Evolutionary conservation across 2,797 vertebrate species (phyloP).

Genomic region (Rhabdophis nuchalis): DNA sequence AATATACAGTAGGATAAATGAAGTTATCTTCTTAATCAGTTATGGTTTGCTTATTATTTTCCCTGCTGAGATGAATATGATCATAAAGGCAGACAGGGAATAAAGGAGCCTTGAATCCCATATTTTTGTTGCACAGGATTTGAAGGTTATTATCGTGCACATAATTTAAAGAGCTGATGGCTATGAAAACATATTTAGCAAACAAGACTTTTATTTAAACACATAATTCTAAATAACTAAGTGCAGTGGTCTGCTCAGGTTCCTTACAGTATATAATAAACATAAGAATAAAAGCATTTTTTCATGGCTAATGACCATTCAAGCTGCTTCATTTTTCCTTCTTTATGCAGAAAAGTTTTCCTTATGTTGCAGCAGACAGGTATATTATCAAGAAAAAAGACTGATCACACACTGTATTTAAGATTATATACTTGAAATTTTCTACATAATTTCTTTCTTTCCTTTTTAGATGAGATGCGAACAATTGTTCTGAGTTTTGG

Average conservation of each 20-base stretch:
- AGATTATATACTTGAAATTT: neutral
- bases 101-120: neutral
- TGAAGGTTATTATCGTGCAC: neutral
- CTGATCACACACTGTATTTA: neutral
- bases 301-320: neutral
- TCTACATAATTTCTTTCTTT: neutral
- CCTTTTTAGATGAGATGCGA: neutral
- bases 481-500: neutral
- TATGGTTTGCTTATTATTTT: neutral
- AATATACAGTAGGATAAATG: neutral
- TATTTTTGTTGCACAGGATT: neutral
- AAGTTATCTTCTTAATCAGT: neutral
- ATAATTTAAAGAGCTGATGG: neutral
- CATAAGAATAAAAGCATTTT: neutral
- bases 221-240: neutral
- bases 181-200: neutral
- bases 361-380: neutral
- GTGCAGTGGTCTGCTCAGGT: neutral
- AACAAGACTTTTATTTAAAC: neutral
- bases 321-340: neutral
- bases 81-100: neutral
- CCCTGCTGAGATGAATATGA: neutral
- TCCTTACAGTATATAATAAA: neutral
- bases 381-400: neutral
- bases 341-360: neutral